Evolutionary conservation across 2,888 invertebrate genomes (phyloP).

Genomic region (Callyntrura sp.): DNA sequence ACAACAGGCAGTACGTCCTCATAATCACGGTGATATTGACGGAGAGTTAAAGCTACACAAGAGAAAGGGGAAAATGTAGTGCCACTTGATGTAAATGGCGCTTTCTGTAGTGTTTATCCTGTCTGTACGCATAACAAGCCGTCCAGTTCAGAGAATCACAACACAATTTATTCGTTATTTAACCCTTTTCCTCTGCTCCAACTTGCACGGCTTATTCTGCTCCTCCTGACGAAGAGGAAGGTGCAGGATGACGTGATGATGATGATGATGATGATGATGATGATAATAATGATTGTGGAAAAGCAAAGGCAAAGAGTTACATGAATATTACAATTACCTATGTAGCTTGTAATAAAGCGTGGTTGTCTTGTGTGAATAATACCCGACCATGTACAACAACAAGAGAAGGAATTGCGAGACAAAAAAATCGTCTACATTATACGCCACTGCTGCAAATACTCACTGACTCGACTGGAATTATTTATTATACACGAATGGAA

Average conservation of each 20-base stretch:
- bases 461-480: slow-evolving; percentile 43
- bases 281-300: no score
- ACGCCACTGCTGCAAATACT: not conserved
- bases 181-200: slow-evolving; percentile 8
- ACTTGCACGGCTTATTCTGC: not conserved
- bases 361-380: not conserved
- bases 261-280: no score
- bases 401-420: slow-evolving; percentile 26
- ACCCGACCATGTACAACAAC: slow-evolving; percentile 12
- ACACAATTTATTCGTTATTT: not conserved
- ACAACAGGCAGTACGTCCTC: no score
- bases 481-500: slow-evolving; percentile 17
- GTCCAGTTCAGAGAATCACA: not conserved
- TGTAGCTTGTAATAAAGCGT: slow-evolving; percentile 21
- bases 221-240: no score
- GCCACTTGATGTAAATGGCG: no score
- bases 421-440: slow-evolving; percentile 34
- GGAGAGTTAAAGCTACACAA: no score
- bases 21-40: no score
- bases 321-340: not conserved
- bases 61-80: no score
- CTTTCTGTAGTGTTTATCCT: no score
- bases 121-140: no score
- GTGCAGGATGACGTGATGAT: no score
- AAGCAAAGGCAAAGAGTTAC: no score